A percentile compares a stretch with the other conserved stretches of the same genome.
Evolutionary conservation across 2,113 vertebrate genomes (phyloP).

Genomic region (Bagarius yarrelli): DNA sequence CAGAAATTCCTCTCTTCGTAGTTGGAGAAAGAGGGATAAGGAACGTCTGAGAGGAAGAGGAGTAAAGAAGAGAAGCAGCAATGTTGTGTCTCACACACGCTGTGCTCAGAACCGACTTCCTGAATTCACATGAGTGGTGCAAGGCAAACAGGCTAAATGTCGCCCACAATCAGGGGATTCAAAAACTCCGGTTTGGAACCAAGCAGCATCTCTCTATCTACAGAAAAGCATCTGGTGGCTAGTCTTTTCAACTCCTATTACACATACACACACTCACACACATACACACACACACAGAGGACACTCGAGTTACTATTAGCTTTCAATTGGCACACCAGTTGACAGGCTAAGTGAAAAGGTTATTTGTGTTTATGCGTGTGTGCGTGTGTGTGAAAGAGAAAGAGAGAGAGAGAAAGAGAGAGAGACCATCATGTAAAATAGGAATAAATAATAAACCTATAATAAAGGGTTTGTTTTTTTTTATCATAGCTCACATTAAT

Average conservation of each 20-base stretch:
- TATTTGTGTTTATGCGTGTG: background rate
- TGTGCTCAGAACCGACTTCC: slow-evolving; percentile 34
- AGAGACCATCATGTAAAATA: background rate
- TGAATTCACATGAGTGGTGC: slow-evolving; percentile 55
- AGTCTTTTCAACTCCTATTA: background rate
- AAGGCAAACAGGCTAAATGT: slow-evolving; percentile 57
- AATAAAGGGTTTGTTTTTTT: background rate
- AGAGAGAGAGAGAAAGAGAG: slow-evolving; percentile 20
- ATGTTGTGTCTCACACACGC: slow-evolving; percentile 48
- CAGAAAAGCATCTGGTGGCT: slow-evolving; percentile 53
- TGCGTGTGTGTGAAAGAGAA: background rate
- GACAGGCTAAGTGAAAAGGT: slow-evolving; percentile 7
- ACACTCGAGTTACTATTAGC: background rate
- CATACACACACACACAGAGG: slow-evolving; percentile 5
- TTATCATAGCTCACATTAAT: slow-evolving; percentile 4
- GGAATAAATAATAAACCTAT: background rate
- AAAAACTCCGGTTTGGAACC: slow-evolving; percentile 45
- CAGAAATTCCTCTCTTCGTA: slow-evolving; percentile 45
- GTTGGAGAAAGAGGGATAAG: slow-evolving; percentile 3
- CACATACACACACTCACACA: background rate
- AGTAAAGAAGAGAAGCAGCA: slow-evolving; percentile 25
- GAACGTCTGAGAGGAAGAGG: background rate
- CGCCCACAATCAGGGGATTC: slow-evolving; percentile 55
- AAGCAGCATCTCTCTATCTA: slow-evolving; percentile 49
- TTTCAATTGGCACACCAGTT: background rate